Evolutionary conservation across 2,888 invertebrate genomes (phyloP), one percentile per base, ranked within the genome.

Genomic region (Oligia strigilis): DNA sequence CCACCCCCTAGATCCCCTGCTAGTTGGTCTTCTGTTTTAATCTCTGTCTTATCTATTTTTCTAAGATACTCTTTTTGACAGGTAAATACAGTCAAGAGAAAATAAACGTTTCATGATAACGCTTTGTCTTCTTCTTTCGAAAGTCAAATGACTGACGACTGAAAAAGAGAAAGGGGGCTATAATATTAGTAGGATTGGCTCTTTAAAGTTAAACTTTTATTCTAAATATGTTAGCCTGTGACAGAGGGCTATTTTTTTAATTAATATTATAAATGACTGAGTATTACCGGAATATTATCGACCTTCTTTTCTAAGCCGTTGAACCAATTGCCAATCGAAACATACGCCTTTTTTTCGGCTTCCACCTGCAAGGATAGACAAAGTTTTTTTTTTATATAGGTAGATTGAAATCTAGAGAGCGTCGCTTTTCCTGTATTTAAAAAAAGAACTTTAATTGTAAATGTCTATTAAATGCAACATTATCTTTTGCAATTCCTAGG

Each of bases 301-400:
- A 11, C 0, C 17, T 65, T 65, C n/a, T 19, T 40, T 65, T 72
- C 66, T 0, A 72, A 0, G n/a, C 66, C 40, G 40, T 1, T 65
- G 11, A 65, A n/a, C 40, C 40, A 72, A 65, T 72, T n/a, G 17
- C 72, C 72, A n/a, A 19, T 13, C 11, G 72, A 40, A 19, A 19
- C n/a, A 13, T 65, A 64, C 0, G 71, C 9, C 65, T 11, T 17
- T 13, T 40, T n/a, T n/a, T 72, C 40, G 1, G 65, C 65, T n/a
- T 65, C 65, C n/a, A 72, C 72, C 72, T 72, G 72, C 19, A 72
- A 72, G 6, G 0, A 65, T 19, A n/a, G 9, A 62, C 29, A 62
- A 17, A 62, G 62, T 29, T 29, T 17, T 29, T 49, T 49, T 49
- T 58, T 23, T 23, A 23, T 9, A 58, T 1, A 23, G 0, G 23